Evolutionary conservation across 2,888 invertebrate genomes (phyloP).

Genomic region (Entomobrya multifasciata): DNA sequence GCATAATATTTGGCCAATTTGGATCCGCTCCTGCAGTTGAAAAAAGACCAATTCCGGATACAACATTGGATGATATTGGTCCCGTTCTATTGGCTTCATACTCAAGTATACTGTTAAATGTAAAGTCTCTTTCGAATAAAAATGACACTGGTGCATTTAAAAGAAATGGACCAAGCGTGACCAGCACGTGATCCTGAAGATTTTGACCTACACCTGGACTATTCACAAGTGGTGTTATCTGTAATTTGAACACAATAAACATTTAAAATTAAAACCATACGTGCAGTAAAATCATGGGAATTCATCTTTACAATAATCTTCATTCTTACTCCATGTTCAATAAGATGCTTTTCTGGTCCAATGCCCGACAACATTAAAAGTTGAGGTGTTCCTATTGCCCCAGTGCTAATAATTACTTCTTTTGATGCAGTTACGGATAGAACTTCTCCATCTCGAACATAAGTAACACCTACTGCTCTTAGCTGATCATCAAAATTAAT

Average conservation of each 20-base stretch:
- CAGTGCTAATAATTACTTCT: conserved; percentile 44
- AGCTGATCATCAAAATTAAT: conserved; percentile 29
- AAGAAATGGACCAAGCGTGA: conserved; percentile 37
- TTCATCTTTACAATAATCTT: too few relatives aligned
- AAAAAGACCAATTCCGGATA: conserved; percentile 38
- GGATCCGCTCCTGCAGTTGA: conserved; percentile 7
- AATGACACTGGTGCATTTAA: conserved; percentile 38
- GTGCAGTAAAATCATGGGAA: too few relatives aligned
- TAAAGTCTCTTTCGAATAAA: conserved; percentile 29
- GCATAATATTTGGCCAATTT: conserved; percentile 30
- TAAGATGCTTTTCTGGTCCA: conserved; percentile 35
- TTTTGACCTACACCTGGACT: conserved; percentile 61
- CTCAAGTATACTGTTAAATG: background rate
- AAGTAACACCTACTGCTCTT: conserved; percentile 52
- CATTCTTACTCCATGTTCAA: background rate
- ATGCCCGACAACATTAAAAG: conserved; percentile 51
- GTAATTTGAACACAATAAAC: background rate
- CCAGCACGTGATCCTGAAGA: conserved; percentile 53
- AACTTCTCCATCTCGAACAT: conserved; percentile 19
- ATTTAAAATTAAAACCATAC: background rate
- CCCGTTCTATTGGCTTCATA: conserved; percentile 47
- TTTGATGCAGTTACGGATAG: conserved; percentile 18
- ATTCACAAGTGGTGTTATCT: conserved; percentile 44
- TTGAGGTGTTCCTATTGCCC: conserved; percentile 60
- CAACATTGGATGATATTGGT: conserved; percentile 42